These are phyloP conservation scores for Trematomus bernacchii DNA, from an alignment of 2,797 vertebrate species.

Conservation along the genomic window DNA sequence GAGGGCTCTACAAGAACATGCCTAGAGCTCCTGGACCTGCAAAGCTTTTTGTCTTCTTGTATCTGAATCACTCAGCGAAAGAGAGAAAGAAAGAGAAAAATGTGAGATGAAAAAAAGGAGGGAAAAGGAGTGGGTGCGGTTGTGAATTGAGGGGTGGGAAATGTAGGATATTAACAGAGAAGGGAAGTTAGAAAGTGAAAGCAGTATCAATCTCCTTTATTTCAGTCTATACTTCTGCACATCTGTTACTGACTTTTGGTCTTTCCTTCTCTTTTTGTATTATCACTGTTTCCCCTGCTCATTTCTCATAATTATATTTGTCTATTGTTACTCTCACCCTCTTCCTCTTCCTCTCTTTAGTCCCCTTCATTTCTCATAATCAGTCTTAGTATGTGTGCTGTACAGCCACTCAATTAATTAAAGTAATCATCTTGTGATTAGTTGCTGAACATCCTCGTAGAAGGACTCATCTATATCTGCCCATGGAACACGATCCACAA, in stretches of 20 bases:
- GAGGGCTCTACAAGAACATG: constrained; percentile 4
- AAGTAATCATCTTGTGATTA: constrained; percentile 74
- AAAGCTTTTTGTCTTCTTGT: constrained; percentile 39
- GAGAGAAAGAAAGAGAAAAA: neutral
- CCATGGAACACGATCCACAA: constrained; percentile 60
- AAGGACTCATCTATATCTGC: constrained; percentile 62
- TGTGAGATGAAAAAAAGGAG: neutral
- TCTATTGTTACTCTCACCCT: constrained; percentile 17
- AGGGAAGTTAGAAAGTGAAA: constrained; percentile 1
- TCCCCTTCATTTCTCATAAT: constrained; percentile 49
- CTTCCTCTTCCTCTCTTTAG: neutral
- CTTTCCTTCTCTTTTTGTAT: constrained; percentile 22
- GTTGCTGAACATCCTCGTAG: constrained; percentile 50
- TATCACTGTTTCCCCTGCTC: constrained; percentile 9
- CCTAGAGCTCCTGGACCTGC: constrained; percentile 25
- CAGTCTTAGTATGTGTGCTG: constrained; percentile 61
- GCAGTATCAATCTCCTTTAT: constrained; percentile 7
- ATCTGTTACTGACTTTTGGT: constrained; percentile 27
- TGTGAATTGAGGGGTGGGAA: neutral
- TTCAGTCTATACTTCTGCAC: constrained; percentile 1
- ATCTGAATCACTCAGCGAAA: constrained; percentile 20
- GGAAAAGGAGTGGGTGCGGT: neutral
- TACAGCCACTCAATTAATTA: constrained; percentile 68
- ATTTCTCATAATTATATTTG: constrained; percentile 23
- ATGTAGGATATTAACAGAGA: neutral